Percentiles rank a stretch among this genome's conserved stretches.
These are phyloP conservation scores for Platysternon megacephalum DNA, from an alignment of 2,113 vertebrate species.

Conservation along the genomic window DNA sequence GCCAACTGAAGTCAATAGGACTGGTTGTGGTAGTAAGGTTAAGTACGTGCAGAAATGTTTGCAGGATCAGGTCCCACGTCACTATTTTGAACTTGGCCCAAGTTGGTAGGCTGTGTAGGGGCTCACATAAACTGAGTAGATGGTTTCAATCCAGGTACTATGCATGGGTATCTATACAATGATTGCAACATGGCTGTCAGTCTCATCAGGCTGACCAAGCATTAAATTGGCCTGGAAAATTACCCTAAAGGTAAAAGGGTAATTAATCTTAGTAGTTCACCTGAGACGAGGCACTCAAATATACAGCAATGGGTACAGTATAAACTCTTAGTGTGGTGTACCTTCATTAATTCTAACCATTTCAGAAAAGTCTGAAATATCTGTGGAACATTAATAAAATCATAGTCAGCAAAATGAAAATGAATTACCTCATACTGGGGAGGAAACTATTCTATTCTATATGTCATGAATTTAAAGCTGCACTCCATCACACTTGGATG, in stretches of 20 bases:
- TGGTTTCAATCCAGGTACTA: not conserved
- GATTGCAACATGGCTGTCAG: rapidly evolving
- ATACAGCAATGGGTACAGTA: not conserved
- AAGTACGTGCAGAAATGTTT: not conserved
- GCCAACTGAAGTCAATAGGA: not conserved
- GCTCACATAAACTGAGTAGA: rapidly evolving
- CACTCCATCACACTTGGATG: not conserved
- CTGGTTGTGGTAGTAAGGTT: not conserved
- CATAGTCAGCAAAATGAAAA: not conserved
- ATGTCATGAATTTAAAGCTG: not conserved
- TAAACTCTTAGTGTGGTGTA: not conserved
- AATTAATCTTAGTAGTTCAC: not conserved
- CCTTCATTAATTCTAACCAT: not conserved
- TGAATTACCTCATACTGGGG: not conserved
- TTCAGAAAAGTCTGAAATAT: not conserved
- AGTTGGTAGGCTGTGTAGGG: rapidly evolving
- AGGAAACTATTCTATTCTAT: not conserved
- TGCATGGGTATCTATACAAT: not conserved
- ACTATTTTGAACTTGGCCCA: rapidly evolving
- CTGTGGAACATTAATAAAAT: not conserved
- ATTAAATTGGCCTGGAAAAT: not conserved
- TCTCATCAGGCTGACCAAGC: not conserved
- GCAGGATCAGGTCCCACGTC: not conserved
- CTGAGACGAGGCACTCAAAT: not conserved
- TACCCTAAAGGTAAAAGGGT: too few species aligned